Percentiles rank a stretch among this genome's conserved stretches.
These are phyloP conservation scores for Microplitis mediator DNA, from an alignment of 1,140 invertebrate species.

Conservation along the genomic window DNA sequence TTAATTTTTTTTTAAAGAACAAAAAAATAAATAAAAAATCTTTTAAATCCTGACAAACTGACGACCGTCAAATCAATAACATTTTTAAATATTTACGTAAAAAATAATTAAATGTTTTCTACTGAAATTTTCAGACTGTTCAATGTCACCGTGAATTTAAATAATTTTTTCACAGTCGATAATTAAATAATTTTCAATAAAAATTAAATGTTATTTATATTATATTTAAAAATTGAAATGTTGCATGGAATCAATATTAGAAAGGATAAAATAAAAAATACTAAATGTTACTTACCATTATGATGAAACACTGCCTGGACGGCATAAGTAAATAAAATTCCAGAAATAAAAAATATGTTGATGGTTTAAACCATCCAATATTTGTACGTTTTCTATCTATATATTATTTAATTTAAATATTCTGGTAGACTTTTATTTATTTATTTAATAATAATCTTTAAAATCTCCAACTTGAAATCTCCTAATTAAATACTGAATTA, in stretches of 20 bases:
- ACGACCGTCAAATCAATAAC: no score
- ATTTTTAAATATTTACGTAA: no score
- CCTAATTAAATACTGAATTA: slow-evolving; percentile 34
- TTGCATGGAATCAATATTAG: neutral
- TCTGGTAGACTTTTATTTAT: neutral
- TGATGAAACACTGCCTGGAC: slow-evolving; percentile 42
- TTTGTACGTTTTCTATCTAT: slow-evolving; percentile 13
- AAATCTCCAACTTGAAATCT: neutral
- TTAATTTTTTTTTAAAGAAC: no score
- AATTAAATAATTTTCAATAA: no score
- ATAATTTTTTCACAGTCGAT: no score
- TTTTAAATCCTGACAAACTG: no score
- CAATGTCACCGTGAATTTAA: no score
- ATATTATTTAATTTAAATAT: slow-evolving; percentile 5
- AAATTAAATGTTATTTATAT: no score
- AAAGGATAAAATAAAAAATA: neutral
- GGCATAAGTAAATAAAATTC: slow-evolving; percentile 31
- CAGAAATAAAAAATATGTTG: neutral
- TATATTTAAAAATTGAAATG: neutral
- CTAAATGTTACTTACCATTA: slow-evolving; percentile 43
- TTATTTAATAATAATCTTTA: slow-evolving; percentile 12
- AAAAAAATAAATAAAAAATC: no score
- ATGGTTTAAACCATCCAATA: slow-evolving; percentile 23
- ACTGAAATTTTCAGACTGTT: no score
- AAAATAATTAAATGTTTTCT: no score